Conservation (phyloP, 2,113 vertebrate species). For the Toxostoma redivivum region DNA sequence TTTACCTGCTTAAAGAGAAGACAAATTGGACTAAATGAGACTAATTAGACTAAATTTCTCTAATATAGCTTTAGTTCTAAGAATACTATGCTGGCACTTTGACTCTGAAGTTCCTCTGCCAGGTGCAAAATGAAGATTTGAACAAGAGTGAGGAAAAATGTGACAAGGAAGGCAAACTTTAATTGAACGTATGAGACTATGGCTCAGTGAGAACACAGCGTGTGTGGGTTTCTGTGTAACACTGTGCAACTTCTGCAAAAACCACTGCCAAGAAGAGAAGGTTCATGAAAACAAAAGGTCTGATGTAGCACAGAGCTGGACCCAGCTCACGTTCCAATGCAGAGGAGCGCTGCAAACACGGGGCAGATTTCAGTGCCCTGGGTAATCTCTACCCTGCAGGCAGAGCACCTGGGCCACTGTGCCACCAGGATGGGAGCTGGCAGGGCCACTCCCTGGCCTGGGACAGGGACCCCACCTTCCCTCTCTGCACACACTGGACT, state of each 20-base stretch:
- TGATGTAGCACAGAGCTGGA: not conserved
- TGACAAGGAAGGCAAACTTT: not conserved
- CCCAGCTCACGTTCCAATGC: not conserved
- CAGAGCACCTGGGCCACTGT: accelerated
- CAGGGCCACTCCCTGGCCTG: not conserved
- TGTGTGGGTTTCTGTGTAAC: not conserved
- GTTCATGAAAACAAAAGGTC: not conserved
- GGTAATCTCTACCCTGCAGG: not conserved
- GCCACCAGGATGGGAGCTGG: accelerated
- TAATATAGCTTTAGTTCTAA: not conserved
- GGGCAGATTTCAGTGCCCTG: not conserved
- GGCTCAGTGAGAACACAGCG: not conserved
- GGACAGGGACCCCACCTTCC: accelerated
- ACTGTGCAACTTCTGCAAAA: not conserved
- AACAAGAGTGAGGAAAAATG: not conserved
- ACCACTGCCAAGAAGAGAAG: not conserved
- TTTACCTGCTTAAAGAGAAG: not conserved
- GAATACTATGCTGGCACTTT: not conserved
- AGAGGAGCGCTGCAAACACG: not conserved
- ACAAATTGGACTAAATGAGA: not conserved
- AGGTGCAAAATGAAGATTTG: not conserved
- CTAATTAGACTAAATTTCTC: not conserved
- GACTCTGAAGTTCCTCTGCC: not conserved
- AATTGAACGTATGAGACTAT: not conserved
- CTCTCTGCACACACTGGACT: not conserved